Evolutionary conservation across 2,113 vertebrate species (phyloP).

Genomic region (Orientallactaga bullata): DNA sequence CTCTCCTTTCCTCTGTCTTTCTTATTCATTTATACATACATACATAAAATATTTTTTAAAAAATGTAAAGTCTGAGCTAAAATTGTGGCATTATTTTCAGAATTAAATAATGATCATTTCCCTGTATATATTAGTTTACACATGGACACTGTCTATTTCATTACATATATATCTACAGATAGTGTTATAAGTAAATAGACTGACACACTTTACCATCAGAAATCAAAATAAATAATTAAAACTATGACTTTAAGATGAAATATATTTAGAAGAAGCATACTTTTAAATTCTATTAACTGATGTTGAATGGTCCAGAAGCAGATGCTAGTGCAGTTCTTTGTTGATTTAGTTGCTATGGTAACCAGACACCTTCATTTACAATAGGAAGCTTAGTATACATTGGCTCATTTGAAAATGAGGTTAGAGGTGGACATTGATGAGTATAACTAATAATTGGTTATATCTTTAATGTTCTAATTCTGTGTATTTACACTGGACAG

Average conservation of each 20-base stretch:
- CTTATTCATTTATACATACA: not conserved
- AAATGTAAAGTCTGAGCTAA: not conserved
- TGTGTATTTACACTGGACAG: conserved; percentile 69
- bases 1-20: too few relatives aligned
- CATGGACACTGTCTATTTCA: conserved; percentile 13
- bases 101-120: conserved; percentile 10
- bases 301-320: conserved; percentile 85
- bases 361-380: conserved; percentile 88
- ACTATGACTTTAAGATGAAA: conserved; percentile 75
- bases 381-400: conserved; percentile 85
- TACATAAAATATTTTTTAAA: not conserved
- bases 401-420: conserved; percentile 87
- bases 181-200: not conserved
- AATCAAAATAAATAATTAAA: conserved; percentile 75
- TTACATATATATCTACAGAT: not conserved
- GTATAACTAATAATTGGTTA: conserved; percentile 85
- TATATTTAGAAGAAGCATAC: conserved; percentile 84
- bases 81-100: conserved; percentile 12
- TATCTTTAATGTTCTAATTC: conserved; percentile 82
- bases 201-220: conserved; percentile 60
- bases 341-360: conserved; percentile 96
- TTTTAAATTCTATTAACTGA: conserved; percentile 86
- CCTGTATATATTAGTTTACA: conserved; percentile 53
- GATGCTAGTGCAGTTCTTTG: conserved; percentile 91
- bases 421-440: conserved; percentile 87